Conservation (phyloP, 30 jellyfish, hydroid and myxozoan species). For the Turritopsis rubra region DNA sequence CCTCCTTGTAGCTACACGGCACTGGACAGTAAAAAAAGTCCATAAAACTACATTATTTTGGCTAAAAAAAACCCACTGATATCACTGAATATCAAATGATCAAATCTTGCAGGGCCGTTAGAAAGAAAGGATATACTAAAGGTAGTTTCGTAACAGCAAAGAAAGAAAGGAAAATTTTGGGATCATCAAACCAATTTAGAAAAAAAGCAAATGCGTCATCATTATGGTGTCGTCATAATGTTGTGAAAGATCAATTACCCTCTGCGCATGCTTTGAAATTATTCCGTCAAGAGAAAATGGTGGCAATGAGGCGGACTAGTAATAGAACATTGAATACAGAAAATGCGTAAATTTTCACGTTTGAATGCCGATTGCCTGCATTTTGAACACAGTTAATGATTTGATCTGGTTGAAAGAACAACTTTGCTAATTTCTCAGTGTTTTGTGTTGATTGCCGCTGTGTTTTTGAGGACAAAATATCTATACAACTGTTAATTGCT, state of each 20-base stretch:
- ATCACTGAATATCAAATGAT: too few relatives aligned
- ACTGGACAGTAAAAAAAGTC: too few relatives aligned
- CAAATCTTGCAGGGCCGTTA: too few relatives aligned
- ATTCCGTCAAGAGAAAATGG: slow-evolving; percentile 14
- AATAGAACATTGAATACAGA: slow-evolving; percentile 10
- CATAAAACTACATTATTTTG: too few relatives aligned
- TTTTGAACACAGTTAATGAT: slow-evolving; percentile 8
- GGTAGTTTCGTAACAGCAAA: too few relatives aligned
- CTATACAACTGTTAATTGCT: slow-evolving; percentile 2
- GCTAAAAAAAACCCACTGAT: too few relatives aligned
- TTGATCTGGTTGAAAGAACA: slow-evolving; percentile 5
- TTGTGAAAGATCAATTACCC: background rate
- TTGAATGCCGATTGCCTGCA: slow-evolving; percentile 13
- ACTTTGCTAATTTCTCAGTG: slow-evolving; percentile 15
- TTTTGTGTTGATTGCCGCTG: slow-evolving; percentile 14
- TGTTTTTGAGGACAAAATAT: slow-evolving; percentile 10
- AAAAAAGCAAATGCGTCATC: background rate
- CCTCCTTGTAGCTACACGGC: too few relatives aligned
- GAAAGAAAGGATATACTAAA: too few relatives aligned
- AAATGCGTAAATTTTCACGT: slow-evolving; percentile 11
- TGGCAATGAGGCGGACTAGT: slow-evolving; percentile 10
- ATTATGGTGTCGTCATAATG: background rate
- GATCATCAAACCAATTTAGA: too few relatives aligned
- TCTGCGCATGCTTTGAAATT: slow-evolving; percentile 13
- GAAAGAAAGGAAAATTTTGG: too few relatives aligned